Percentiles rank a stretch among this genome's conserved stretches.
phyloP scores from a whole-genome alignment of 2,113 vertebrate species.

The Sorex fumeus region DNA sequence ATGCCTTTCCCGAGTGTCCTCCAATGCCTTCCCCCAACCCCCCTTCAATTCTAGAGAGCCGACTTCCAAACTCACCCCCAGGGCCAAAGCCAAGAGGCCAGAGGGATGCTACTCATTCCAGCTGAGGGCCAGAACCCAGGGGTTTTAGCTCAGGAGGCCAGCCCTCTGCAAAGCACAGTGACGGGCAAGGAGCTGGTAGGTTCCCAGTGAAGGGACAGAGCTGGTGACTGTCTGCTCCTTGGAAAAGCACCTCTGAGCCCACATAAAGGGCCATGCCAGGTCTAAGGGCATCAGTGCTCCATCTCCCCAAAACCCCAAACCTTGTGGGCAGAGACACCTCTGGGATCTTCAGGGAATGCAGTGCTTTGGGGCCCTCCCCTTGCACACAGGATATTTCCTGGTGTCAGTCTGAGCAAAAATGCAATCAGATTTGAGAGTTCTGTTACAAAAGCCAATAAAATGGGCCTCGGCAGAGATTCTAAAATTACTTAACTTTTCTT shows the following conservation, averaged over 20 bases:
- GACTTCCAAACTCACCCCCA: accelerated
- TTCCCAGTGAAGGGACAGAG: neutral
- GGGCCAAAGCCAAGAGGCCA: neutral
- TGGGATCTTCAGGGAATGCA: constrained; percentile 78
- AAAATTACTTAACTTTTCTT: constrained; percentile 93
- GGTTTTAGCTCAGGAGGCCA: neutral
- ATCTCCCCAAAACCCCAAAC: constrained; percentile 10
- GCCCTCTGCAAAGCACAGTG: neutral
- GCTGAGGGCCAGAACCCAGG: too few species aligned
- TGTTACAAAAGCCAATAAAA: constrained; percentile 92
- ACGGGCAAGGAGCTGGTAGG: accelerated
- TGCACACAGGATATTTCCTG: constrained; percentile 85
- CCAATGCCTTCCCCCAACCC: too few species aligned
- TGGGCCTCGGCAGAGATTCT: constrained; percentile 90
- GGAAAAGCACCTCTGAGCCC: neutral
- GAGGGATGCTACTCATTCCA: too few species aligned
- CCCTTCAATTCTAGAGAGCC: too few species aligned
- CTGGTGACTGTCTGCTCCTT: neutral
- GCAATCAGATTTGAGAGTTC: constrained; percentile 91
- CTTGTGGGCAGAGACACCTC: constrained; percentile 71
- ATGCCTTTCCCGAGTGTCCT: too few species aligned
- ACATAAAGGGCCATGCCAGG: neutral
- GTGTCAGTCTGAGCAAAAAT: constrained; percentile 90
- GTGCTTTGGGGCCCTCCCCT: constrained; percentile 85
- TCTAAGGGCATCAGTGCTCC: neutral